Conservation (phyloP, 2,113 vertebrate species). For the Donacobius atricapilla region DNA sequence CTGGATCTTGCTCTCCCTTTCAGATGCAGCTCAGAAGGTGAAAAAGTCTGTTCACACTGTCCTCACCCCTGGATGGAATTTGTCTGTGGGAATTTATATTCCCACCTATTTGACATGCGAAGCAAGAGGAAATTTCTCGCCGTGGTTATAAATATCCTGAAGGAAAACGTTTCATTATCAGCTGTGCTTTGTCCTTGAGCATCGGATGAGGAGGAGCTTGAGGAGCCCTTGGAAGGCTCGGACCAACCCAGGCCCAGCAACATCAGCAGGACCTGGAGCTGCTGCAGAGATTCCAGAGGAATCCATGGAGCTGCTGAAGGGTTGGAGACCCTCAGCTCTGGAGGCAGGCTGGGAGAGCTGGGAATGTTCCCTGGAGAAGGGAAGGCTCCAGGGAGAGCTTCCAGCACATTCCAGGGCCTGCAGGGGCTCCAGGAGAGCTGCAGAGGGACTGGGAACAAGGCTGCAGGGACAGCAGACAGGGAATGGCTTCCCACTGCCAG, state of each 20-base stretch:
- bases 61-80: neutral
- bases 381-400: neutral
- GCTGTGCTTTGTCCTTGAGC: neutral
- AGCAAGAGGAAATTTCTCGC: neutral
- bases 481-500: neutral
- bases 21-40: neutral
- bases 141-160: neutral
- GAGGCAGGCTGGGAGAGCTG: neutral
- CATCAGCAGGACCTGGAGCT: neutral
- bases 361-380: fast-evolving
- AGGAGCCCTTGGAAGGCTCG: neutral
- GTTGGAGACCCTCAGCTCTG: neutral
- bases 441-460: neutral
- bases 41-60: neutral
- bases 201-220: neutral
- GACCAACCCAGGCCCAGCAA: neutral
- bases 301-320: neutral
- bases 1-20: neutral
- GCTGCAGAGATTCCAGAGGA: neutral
- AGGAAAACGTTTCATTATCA: neutral
- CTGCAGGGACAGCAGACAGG: neutral
- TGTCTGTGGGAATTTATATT: neutral
- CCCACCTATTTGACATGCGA: neutral
- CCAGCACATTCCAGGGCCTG: neutral
- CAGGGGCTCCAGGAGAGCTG: neutral